These are phyloP conservation scores for Melieria crassipennis DNA, from an alignment of 2,888 invertebrate genomes.

Conservation along the genomic window DNA sequence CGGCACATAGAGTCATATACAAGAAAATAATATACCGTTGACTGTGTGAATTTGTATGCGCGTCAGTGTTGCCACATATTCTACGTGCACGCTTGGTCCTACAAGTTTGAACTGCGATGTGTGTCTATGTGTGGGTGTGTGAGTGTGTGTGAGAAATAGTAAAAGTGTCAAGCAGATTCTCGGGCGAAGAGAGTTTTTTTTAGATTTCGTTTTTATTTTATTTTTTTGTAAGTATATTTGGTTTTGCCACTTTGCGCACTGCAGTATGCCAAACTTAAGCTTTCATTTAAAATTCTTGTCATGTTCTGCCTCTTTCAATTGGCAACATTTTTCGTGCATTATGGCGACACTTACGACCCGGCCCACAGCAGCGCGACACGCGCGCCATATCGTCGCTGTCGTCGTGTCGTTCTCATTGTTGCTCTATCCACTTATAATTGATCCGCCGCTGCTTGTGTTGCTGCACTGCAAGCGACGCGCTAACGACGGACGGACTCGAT, in stretches of 20 bases:
- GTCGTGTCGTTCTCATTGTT: too few relatives aligned
- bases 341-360: conserved; percentile 17
- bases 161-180: conserved; percentile 11
- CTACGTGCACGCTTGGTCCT: too few relatives aligned
- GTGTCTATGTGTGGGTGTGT: not conserved
- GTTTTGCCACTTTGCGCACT: conserved; percentile 4
- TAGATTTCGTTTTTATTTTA: too few relatives aligned
- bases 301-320: conserved; percentile 32
- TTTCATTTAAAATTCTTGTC: conserved; percentile 39
- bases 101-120: not conserved
- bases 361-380: conserved; percentile 1
- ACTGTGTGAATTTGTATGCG: too few relatives aligned
- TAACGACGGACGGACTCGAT: too few relatives aligned
- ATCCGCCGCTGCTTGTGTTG: too few relatives aligned
- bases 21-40: too few relatives aligned
- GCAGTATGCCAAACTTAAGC: conserved; percentile 31
- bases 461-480: too few relatives aligned
- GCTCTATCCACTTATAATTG: too few relatives aligned
- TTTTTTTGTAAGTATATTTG: not conserved
- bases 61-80: too few relatives aligned
- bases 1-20: too few relatives aligned
- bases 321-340: conserved; percentile 27
- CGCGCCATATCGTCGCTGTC: not conserved
- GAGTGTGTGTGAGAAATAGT: not conserved
- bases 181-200: not conserved